These are phyloP conservation scores for Leptinotarsa tumamoca DNA, from an alignment of 2,888 invertebrate genomes.

Conservation along the genomic window DNA sequence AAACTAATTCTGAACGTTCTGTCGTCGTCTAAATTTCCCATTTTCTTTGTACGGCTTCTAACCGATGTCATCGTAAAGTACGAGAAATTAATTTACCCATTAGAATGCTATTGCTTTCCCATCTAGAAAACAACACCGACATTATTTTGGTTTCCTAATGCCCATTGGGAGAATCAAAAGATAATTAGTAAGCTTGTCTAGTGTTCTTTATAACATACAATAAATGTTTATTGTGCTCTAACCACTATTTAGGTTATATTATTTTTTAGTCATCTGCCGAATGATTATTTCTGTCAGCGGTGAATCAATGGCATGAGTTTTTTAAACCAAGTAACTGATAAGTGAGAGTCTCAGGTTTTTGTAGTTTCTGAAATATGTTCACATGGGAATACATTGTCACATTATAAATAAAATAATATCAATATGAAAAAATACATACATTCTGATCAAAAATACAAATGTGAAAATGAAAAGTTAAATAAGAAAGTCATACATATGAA, in stretches of 20 bases:
- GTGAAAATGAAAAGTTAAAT: too few species aligned
- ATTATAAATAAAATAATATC: too few species aligned
- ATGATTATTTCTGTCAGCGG: not conserved
- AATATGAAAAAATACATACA: too few species aligned
- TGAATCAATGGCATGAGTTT: not conserved
- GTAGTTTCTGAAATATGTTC: too few species aligned
- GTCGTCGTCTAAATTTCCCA: conserved; percentile 32
- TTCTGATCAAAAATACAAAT: too few species aligned
- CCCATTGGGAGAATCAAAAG: conserved; percentile 30
- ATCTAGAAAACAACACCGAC: conserved; percentile 31
- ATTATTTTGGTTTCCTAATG: conserved; percentile 42
- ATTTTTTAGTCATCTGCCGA: not conserved
- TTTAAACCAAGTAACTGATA: not conserved
- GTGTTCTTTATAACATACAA: conserved; percentile 29
- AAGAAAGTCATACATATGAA: too few species aligned
- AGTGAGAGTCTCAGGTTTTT: not conserved
- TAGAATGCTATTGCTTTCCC: conserved; percentile 27
- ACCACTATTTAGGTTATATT: conserved; percentile 8
- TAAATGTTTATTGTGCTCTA: conserved; percentile 32
- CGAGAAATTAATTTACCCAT: conserved; percentile 33
- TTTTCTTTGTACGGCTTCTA: conserved; percentile 37
- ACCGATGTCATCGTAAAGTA: conserved; percentile 48
- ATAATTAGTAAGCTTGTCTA: conserved; percentile 31
- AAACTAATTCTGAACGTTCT: conserved; percentile 47
- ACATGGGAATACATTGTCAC: too few species aligned